phyloP scores from a whole-genome alignment of 2,888 invertebrate genomes.

The Harpalus rufipes region DNA sequence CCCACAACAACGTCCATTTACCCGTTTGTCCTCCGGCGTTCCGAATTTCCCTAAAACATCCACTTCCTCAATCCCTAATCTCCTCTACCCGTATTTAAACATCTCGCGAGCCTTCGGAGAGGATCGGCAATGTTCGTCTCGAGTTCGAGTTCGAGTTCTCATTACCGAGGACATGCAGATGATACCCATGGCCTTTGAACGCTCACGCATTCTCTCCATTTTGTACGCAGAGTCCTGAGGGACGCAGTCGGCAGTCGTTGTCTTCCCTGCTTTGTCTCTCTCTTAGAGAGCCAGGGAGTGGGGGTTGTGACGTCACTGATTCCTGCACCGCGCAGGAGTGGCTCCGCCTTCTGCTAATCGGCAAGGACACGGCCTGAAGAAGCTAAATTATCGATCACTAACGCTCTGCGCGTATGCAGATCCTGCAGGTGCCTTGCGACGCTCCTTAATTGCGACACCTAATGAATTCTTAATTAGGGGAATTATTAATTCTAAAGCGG shows the following conservation, averaged over 20 bases:
- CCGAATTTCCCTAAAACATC: slow-evolving; percentile 60
- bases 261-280: slow-evolving; percentile 41
- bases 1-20: slow-evolving; percentile 53
- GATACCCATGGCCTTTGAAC: slow-evolving; percentile 64
- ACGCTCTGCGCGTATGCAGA: slow-evolving; percentile 64
- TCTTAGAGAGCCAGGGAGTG: slow-evolving; percentile 3
- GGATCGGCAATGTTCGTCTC: neutral
- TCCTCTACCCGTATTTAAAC: slow-evolving; percentile 61
- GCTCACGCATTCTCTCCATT: slow-evolving; percentile 72
- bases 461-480: slow-evolving; percentile 61
- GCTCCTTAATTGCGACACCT: slow-evolving; percentile 48
- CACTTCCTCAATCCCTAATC: slow-evolving; percentile 59
- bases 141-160: slow-evolving; percentile 42
- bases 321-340: neutral
- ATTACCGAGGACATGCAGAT: slow-evolving; percentile 66
- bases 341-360: slow-evolving; percentile 62
- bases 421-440: slow-evolving; percentile 48
- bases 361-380: slow-evolving; percentile 66
- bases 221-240: slow-evolving; percentile 70
- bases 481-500: slow-evolving; percentile 26
- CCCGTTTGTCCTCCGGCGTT: slow-evolving; percentile 24
- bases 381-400: slow-evolving; percentile 65
- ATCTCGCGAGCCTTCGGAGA: slow-evolving; percentile 40
- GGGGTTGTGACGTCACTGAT: slow-evolving; percentile 56
- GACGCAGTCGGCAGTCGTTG: slow-evolving; percentile 33